Conservation (phyloP, 2,113 vertebrate species). For the Tor tambroides region DNA sequence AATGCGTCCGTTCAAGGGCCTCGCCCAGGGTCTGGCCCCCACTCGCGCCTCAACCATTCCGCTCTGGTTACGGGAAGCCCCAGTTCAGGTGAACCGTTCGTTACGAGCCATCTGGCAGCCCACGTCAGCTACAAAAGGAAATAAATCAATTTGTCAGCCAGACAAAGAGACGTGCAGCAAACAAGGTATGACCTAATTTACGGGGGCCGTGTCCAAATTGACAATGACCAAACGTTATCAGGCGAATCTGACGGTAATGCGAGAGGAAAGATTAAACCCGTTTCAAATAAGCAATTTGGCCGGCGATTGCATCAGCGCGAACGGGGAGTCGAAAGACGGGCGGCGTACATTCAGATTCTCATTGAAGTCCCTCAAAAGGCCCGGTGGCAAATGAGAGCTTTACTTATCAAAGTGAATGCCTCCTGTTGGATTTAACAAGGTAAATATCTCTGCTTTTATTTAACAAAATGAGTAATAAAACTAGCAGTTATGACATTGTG, state of each 20-base stretch:
- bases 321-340: neutral
- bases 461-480: conserved; percentile 27
- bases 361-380: conserved; percentile 6
- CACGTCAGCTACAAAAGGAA: conserved; percentile 45
- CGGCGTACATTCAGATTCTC: neutral
- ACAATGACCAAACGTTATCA: conserved; percentile 46
- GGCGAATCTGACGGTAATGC: conserved; percentile 30
- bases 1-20: neutral
- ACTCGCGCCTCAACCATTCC: neutral
- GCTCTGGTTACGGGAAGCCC: conserved; percentile 1
- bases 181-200: conserved; percentile 48
- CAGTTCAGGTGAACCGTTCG: conserved; percentile 21
- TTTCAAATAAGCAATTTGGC: conserved; percentile 39
- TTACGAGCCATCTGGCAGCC: conserved; percentile 33
- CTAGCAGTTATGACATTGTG: conserved; percentile 22
- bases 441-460: conserved; percentile 14
- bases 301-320: neutral
- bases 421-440: conserved; percentile 26
- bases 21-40: neutral
- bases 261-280: conserved; percentile 34
- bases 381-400: neutral
- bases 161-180: conserved; percentile 32
- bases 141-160: conserved; percentile 52
- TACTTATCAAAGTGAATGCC: conserved; percentile 11
- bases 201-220: conserved; percentile 29